Conservation (phyloP, 2,113 vertebrate genomes). For the Accipiter virgatus region DNA sequence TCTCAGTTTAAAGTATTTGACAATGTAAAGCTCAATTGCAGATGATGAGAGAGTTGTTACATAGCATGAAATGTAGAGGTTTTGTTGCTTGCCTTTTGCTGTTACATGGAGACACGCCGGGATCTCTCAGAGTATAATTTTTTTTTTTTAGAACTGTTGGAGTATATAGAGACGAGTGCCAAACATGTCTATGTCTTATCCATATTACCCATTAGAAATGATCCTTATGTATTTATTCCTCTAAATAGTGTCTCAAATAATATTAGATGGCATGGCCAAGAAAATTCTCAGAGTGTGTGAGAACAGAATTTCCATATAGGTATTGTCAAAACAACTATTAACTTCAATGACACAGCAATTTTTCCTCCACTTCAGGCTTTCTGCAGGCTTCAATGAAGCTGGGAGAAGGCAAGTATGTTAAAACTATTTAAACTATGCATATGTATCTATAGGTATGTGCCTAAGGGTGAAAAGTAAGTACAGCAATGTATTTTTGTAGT, state of each 20-base stretch:
- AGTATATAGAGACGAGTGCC: neutral
- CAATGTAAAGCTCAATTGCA: neutral
- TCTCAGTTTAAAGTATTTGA: neutral
- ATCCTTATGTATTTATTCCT: neutral
- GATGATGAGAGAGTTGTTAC: neutral
- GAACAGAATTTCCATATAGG: neutral
- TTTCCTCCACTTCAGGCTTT: neutral
- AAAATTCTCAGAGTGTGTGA: accelerated
- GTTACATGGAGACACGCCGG: neutral
- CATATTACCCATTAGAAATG: neutral
- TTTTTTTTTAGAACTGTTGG: neutral
- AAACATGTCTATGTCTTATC: accelerated
- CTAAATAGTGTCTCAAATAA: neutral
- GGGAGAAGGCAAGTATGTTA: neutral
- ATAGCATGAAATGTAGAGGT: neutral
- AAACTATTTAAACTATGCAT: neutral
- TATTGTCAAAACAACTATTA: neutral
- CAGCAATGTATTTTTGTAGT: neutral
- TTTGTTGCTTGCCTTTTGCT: neutral
- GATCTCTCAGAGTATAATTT: neutral
- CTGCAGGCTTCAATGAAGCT: neutral
- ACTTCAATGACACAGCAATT: neutral
- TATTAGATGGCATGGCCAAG: neutral
- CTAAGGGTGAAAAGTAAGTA: neutral
- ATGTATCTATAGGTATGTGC: neutral